Evolutionary conservation across 2,888 invertebrate genomes (phyloP).

Genomic region (Drosophila phalerata): DNA sequence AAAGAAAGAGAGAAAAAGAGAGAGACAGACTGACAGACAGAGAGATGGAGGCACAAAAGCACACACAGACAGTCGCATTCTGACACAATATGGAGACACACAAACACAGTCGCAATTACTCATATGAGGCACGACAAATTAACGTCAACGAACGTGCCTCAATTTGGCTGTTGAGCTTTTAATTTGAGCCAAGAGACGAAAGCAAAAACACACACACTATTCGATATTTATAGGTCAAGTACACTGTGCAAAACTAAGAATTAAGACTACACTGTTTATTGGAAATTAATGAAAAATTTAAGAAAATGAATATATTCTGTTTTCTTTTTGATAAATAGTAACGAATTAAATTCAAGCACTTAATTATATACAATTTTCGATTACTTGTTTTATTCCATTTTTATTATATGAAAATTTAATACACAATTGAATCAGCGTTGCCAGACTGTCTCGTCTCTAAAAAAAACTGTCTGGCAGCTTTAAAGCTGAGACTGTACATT

Average conservation of each 20-base stretch:
- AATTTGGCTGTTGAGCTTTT: constrained; percentile 66
- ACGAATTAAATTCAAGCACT: too few species aligned
- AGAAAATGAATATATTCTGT: too few species aligned
- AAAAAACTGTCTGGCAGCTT: neutral
- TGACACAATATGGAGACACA: neutral
- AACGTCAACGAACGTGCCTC: constrained; percentile 68
- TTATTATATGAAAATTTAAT: too few species aligned
- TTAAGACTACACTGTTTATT: too few species aligned
- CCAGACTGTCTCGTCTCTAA: neutral
- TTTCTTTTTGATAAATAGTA: too few species aligned
- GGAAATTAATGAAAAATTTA: too few species aligned
- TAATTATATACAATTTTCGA: neutral
- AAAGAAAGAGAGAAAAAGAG: constrained; percentile 14
- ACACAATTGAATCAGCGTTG: neutral
- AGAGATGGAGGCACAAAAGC: neutral
- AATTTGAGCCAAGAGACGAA: constrained; percentile 37
- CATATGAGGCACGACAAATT: constrained; percentile 62
- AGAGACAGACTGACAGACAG: neutral
- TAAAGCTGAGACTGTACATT: too few species aligned
- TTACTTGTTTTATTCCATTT: neutral
- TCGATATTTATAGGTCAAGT: constrained; percentile 28
- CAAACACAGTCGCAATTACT: constrained; percentile 46
- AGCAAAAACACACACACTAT: constrained; percentile 13
- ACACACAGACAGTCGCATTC: neutral
- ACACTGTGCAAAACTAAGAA: constrained; percentile 19